phyloP scores from a whole-genome alignment of 1,140 invertebrate species.

The Plectrocnemia conspersa region DNA sequence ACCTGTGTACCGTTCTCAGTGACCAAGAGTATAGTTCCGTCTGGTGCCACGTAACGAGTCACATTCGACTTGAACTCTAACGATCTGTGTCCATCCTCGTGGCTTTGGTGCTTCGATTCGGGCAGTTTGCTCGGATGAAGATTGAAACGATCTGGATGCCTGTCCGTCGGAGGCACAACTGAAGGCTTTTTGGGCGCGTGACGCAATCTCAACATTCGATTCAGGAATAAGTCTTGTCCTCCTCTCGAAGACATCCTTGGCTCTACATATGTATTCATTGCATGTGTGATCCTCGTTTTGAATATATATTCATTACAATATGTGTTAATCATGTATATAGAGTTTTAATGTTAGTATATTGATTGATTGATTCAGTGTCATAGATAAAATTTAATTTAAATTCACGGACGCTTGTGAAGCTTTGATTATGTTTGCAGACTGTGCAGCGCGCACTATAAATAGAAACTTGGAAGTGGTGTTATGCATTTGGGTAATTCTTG shows the following conservation, averaged over 20 bases:
- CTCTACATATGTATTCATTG: conserved; percentile 28
- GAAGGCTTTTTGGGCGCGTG: conserved; percentile 22
- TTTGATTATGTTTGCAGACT: too few species aligned
- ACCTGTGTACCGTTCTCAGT: conserved; percentile 51
- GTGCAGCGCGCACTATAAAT: too few species aligned
- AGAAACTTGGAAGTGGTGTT: too few species aligned
- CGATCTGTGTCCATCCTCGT: conserved; percentile 31
- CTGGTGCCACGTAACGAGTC: conserved; percentile 48
- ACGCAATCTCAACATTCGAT: conserved; percentile 21
- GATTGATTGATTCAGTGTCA: too few species aligned
- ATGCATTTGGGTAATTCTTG: too few species aligned
- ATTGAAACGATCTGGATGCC: conserved; percentile 33
- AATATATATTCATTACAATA: too few species aligned
- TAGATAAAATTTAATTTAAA: too few species aligned
- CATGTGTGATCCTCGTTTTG: too few species aligned
- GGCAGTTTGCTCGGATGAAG: conserved; percentile 38
- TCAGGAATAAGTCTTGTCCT: conserved; percentile 31
- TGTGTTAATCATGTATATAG: too few species aligned
- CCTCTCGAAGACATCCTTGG: conserved; percentile 12
- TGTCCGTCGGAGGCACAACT: conserved; percentile 17
- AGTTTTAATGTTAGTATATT: too few species aligned
- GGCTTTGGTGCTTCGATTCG: conserved; percentile 35
- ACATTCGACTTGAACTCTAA: conserved; percentile 36
- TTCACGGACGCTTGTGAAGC: too few species aligned
- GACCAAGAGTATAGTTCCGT: conserved; percentile 51